Percentiles rank a stretch among this genome's conserved stretches.
These are phyloP conservation scores for Lepidotrigona ventralis DNA, from an alignment of 1,140 invertebrate genomes.

Conservation along the genomic window DNA sequence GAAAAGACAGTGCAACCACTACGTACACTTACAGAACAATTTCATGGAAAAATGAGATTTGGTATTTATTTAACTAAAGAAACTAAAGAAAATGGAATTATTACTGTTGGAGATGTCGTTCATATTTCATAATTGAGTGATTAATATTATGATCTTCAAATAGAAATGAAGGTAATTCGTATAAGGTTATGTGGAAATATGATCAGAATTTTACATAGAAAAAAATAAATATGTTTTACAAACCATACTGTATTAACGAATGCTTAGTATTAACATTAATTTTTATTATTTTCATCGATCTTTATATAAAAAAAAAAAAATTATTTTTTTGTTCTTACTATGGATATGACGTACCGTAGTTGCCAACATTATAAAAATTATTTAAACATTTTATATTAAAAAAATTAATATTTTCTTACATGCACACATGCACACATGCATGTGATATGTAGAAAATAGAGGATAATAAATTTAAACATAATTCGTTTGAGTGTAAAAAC, in stretches of 20 bases:
- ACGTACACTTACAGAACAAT: constrained; percentile 87
- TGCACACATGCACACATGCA: background rate
- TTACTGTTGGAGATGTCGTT: constrained; percentile 71
- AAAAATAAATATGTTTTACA: background rate
- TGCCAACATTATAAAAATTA: background rate
- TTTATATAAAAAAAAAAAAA: background rate
- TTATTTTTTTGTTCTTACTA: background rate
- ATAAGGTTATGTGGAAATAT: background rate
- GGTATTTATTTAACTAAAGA: constrained; percentile 85
- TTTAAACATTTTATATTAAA: background rate
- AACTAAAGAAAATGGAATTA: constrained; percentile 44
- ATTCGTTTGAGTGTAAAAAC: background rate
- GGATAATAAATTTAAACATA: too few species aligned
- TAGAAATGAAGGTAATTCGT: background rate
- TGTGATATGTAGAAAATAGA: background rate
- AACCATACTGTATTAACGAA: background rate
- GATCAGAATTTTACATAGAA: background rate
- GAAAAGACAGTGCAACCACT: constrained; percentile 91
- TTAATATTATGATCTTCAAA: background rate
- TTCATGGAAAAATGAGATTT: constrained; percentile 88
- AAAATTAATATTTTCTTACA: background rate
- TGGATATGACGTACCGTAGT: background rate
- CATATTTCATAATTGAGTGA: constrained; percentile 16
- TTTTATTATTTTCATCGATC: background rate
- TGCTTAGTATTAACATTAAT: background rate